These are phyloP conservation scores for Podilymbus podiceps DNA, from an alignment of 2,113 vertebrate species.

Conservation along the genomic window DNA sequence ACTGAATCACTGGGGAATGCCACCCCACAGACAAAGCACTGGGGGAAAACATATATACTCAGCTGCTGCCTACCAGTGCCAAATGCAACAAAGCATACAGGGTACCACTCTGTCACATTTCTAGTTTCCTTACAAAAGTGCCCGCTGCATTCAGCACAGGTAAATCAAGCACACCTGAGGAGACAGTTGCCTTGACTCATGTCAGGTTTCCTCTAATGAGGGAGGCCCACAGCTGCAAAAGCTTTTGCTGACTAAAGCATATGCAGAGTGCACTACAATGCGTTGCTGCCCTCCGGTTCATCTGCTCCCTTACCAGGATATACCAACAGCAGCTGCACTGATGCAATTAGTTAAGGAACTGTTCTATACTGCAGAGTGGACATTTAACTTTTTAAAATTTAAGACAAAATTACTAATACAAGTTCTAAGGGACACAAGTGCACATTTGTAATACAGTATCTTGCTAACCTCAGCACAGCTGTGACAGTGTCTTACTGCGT, in stretches of 20 bases:
- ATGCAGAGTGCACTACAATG: not conserved
- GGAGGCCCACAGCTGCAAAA: not conserved
- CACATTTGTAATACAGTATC: not conserved
- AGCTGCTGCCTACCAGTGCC: not conserved
- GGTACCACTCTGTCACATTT: not conserved
- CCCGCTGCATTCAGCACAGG: not conserved
- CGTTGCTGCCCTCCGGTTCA: not conserved
- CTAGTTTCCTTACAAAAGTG: not conserved
- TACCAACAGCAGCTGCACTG: not conserved
- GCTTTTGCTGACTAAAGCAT: not conserved
- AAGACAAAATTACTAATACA: not conserved
- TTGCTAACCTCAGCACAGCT: not conserved
- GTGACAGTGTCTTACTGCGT: rapidly evolving
- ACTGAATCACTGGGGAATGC: not conserved
- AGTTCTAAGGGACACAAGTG: not conserved
- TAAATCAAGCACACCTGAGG: not conserved
- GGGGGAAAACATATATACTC: not conserved
- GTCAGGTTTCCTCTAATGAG: not conserved
- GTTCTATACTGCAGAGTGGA: not conserved
- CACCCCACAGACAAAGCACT: not conserved
- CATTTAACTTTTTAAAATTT: not conserved
- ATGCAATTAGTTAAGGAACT: not conserved
- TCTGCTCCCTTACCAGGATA: not conserved
- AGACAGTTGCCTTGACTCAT: not conserved
- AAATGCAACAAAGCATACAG: not conserved